A percentile compares a stretch with the other conserved stretches of the same genome.
These are phyloP conservation scores for Tipula helvola DNA, from an alignment of 2,888 invertebrate species.

Conservation along the genomic window DNA sequence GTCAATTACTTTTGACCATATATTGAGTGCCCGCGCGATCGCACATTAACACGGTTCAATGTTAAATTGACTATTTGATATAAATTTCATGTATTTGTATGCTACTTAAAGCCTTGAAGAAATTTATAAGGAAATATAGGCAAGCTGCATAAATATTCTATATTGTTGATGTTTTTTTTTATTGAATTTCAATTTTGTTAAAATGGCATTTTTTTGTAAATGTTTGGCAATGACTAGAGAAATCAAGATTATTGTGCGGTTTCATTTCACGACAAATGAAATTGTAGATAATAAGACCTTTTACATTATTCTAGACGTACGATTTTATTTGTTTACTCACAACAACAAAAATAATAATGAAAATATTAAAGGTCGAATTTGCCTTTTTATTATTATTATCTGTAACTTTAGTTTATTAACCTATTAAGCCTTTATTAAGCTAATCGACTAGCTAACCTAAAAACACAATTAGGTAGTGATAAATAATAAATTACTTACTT, in stretches of 20 bases:
- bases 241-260: neutral
- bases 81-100: neutral
- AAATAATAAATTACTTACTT: neutral
- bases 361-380: neutral
- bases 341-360: neutral
- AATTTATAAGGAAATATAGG: neutral
- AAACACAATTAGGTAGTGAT: neutral
- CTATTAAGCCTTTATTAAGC: no score
- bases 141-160: neutral
- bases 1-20: slow-evolving; percentile 4
- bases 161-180: neutral
- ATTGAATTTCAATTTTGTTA: neutral
- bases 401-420: no score
- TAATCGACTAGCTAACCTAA: no score
- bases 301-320: neutral
- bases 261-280: neutral
- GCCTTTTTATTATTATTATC: neutral
- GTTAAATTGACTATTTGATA: neutral
- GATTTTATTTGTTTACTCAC: no score
- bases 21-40: neutral
- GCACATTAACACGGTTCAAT: neutral
- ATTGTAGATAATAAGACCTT: neutral
- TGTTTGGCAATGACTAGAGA: neutral
- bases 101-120: neutral
- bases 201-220: neutral